Evolutionary conservation across 2,797 vertebrate species (phyloP).

Genomic region (Xyrichtys novacula): DNA sequence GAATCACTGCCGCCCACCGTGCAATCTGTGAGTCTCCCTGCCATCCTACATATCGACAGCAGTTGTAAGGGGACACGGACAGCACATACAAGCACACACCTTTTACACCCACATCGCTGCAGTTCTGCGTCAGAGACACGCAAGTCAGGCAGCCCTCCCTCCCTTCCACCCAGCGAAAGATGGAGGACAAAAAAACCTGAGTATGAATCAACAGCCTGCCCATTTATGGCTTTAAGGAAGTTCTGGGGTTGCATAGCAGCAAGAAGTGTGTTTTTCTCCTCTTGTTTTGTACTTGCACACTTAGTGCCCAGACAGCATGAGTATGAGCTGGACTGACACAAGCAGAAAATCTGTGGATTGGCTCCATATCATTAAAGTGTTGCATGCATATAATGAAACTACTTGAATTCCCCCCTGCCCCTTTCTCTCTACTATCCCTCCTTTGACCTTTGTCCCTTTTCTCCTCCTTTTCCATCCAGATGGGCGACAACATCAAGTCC

Average conservation of each 20-base stretch:
- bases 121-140: constrained; percentile 84
- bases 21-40: constrained; percentile 77
- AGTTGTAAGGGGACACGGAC: constrained; percentile 66
- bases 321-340: constrained; percentile 16
- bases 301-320: constrained; percentile 35
- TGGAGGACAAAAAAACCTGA: constrained; percentile 46
- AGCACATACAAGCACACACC: constrained; percentile 72
- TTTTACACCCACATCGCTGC: constrained; percentile 79
- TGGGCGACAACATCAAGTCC: constrained; percentile 92
- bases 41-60: constrained; percentile 69
- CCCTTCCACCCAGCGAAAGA: constrained; percentile 38
- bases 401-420: background rate
- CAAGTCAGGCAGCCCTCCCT: constrained; percentile 75
- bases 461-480: constrained; percentile 81
- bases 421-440: background rate
- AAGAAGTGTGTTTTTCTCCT: constrained; percentile 49
- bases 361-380: background rate
- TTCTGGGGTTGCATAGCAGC: constrained; percentile 77
- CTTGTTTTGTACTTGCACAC: constrained; percentile 15
- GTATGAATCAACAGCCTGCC: constrained; percentile 80
- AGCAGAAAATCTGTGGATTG: constrained; percentile 25
- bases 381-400: constrained; percentile 21
- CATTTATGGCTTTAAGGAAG: constrained; percentile 82
- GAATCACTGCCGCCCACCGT: constrained; percentile 78
- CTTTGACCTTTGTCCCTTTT: constrained; percentile 39